Evolutionary conservation across 2,797 vertebrate genomes (phyloP).

Genomic region (Paguma larvata): DNA sequence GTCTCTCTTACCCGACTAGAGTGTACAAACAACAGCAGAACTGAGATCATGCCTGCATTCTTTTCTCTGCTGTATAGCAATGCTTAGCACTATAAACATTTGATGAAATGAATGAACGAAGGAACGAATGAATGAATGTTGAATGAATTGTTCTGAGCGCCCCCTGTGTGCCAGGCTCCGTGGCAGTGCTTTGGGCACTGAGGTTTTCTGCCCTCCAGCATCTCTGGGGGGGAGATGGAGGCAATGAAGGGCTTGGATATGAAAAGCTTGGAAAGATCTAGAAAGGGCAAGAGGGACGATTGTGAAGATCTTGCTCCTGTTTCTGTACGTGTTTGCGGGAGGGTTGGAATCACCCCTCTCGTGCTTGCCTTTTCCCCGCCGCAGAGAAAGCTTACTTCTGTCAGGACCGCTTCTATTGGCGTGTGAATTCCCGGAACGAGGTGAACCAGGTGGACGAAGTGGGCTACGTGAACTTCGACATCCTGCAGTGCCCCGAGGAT

Average conservation of each 20-base stretch:
- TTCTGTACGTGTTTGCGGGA: neutral
- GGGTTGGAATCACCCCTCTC: neutral
- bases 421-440: slow-evolving; percentile 92
- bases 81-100: neutral
- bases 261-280: slow-evolving; percentile 21
- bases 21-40: neutral
- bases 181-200: neutral
- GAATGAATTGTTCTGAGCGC: slow-evolving; percentile 1
- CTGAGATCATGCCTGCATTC: neutral
- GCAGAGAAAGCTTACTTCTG: slow-evolving; percentile 95
- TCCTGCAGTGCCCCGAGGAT: slow-evolving; percentile 92
- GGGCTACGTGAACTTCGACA: slow-evolving; percentile 93
- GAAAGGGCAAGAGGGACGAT: neutral
- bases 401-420: slow-evolving; percentile 94
- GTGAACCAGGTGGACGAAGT: slow-evolving; percentile 95
- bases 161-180: neutral
- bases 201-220: neutral
- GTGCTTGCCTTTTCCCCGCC: neutral
- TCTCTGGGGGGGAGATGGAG: neutral
- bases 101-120: slow-evolving; percentile 17
- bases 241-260: neutral
- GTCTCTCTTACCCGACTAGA: neutral
- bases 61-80: neutral
- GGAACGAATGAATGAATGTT: slow-evolving; percentile 11
- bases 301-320: neutral